phyloP scores from a whole-genome alignment of 2,113 vertebrate species.

The Talpa occidentalis region DNA sequence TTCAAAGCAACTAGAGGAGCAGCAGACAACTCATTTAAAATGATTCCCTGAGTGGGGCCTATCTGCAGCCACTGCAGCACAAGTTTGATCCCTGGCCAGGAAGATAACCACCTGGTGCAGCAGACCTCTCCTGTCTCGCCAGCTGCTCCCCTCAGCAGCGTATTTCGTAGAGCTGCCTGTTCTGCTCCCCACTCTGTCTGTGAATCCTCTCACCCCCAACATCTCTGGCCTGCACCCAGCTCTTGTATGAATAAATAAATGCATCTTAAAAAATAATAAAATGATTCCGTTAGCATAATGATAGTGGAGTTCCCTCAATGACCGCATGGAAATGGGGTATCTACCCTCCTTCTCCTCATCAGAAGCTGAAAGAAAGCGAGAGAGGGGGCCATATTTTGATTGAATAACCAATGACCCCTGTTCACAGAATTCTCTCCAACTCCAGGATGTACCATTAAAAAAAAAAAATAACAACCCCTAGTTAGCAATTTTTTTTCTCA shows the following conservation, averaged over 20 bases:
- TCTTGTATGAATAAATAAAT: too few species aligned
- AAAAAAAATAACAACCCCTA: neutral
- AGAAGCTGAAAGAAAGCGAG: neutral
- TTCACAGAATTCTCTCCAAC: conserved; percentile 33
- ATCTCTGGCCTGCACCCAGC: too few species aligned
- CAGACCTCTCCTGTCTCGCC: too few species aligned
- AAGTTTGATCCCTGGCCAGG: too few species aligned
- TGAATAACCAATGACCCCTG: neutral
- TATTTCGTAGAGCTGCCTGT: too few species aligned
- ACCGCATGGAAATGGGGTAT: neutral
- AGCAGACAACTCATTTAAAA: neutral
- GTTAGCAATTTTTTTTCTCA: neutral
- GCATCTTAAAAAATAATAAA: too few species aligned
- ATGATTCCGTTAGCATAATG: neutral
- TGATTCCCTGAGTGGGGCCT: too few species aligned
- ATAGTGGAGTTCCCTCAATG: neutral
- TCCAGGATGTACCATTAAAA: neutral
- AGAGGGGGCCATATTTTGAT: neutral
- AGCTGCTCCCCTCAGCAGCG: too few species aligned
- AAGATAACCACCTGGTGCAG: too few species aligned
- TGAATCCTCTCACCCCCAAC: too few species aligned
- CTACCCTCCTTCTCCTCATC: neutral
- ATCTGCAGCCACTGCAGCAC: too few species aligned
- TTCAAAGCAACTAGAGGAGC: neutral
- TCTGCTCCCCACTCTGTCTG: too few species aligned